Percentiles rank a stretch among this genome's conserved stretches.
phyloP scores from a whole-genome alignment of 53 echinoderm and acorn worm genomes.

The Antedon mediterranea region DNA sequence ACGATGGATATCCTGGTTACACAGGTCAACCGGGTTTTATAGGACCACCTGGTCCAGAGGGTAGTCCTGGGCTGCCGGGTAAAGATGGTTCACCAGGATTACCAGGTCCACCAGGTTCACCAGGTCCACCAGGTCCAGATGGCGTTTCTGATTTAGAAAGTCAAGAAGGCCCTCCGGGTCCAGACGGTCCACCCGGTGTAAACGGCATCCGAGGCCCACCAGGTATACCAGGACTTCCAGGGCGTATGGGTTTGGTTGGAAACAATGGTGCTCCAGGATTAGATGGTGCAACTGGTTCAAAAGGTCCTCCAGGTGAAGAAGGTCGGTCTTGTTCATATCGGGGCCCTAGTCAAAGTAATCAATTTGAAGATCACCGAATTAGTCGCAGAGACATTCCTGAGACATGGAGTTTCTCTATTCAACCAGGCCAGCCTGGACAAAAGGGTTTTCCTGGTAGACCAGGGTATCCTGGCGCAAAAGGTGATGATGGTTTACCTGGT shows the following conservation, averaged over 20 bases:
- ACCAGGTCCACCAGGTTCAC: background rate
- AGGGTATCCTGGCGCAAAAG: background rate
- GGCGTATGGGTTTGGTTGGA: background rate
- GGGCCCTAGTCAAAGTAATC: too few relatives aligned
- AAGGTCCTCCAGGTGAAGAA: too few relatives aligned
- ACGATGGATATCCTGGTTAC: too few relatives aligned
- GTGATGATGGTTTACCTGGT: constrained; percentile 9
- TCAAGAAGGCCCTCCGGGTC: background rate
- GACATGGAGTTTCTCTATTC: too few relatives aligned
- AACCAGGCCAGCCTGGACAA: background rate
- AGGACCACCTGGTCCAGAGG: background rate
- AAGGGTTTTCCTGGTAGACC: background rate
- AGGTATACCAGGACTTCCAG: background rate
- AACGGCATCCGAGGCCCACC: background rate
- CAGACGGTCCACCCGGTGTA: too few relatives aligned
- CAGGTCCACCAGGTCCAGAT: background rate
- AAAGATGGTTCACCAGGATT: constrained; percentile 31
- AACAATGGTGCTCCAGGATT: background rate
- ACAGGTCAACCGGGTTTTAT: too few relatives aligned
- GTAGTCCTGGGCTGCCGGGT: constrained; percentile 31
- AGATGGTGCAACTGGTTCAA: background rate
- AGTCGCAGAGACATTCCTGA: too few relatives aligned
- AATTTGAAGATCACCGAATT: too few relatives aligned
- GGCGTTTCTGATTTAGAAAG: background rate
- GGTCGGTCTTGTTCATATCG: too few relatives aligned